Conservation (phyloP, 2,797 vertebrate genomes). For the Pyrocephalus nanus region DNA sequence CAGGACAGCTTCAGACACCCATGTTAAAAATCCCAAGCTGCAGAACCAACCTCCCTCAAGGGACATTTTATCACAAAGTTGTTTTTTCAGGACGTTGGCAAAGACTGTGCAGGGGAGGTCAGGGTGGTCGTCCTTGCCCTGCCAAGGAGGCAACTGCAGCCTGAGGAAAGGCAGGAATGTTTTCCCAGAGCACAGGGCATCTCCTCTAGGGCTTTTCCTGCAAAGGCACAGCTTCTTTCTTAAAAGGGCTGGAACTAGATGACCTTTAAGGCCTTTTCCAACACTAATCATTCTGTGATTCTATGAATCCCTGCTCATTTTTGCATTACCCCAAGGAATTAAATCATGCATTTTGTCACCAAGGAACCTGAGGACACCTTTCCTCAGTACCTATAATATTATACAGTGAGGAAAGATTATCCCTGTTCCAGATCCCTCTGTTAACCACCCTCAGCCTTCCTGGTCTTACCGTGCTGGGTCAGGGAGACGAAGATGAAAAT, state of each 20-base stretch:
- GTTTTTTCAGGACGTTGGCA: background rate
- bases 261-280: background rate
- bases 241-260: background rate
- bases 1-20: background rate
- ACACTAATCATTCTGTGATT: background rate
- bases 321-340: background rate
- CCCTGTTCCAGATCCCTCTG: background rate
- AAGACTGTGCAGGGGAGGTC: rapidly evolving
- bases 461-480: constrained; percentile 25
- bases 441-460: background rate
- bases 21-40: background rate
- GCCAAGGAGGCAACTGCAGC: background rate
- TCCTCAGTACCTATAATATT: background rate
- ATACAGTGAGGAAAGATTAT: background rate
- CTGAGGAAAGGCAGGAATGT: background rate
- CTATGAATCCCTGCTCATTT: background rate
- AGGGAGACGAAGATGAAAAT: background rate
- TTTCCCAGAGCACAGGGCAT: background rate
- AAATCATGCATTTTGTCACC: background rate
- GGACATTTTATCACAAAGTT: background rate
- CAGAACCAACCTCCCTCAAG: background rate
- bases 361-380: background rate
- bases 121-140: background rate
- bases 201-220: background rate
- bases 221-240: background rate